Evolutionary conservation across 2,888 invertebrate species (phyloP).

Genomic region (Trilocha varians): DNA sequence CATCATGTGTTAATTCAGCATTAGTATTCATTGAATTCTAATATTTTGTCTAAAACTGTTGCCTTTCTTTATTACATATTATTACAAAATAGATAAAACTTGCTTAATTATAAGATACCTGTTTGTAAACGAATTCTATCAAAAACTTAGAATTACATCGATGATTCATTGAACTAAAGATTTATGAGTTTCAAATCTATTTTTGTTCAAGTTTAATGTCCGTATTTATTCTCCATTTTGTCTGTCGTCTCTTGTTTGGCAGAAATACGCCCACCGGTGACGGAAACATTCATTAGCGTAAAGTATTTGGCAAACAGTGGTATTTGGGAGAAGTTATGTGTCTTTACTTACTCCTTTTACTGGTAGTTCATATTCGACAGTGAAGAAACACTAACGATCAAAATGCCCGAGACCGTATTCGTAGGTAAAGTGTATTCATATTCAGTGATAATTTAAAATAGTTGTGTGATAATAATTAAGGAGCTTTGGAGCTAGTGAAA

Average conservation of each 20-base stretch:
- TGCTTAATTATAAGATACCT: neutral
- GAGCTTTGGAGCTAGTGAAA: no score
- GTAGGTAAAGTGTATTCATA: conserved; percentile 59
- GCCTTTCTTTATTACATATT: no score
- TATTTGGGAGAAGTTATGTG: conserved; percentile 36
- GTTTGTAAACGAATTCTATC: neutral
- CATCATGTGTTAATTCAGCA: neutral
- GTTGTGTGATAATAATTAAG: no score
- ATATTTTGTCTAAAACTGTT: neutral
- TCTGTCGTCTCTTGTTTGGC: conserved; percentile 19
- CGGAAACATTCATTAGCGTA: conserved; percentile 43
- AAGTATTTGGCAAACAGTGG: conserved; percentile 57
- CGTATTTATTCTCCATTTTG: conserved; percentile 27
- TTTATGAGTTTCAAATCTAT: conserved; percentile 16
- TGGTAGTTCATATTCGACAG: conserved; percentile 46
- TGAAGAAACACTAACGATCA: conserved; percentile 42
- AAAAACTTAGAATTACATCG: neutral
- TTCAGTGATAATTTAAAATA: no score
- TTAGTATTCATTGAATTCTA: neutral
- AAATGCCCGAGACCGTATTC: conserved; percentile 53
- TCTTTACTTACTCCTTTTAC: conserved; percentile 36
- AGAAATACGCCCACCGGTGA: conserved; percentile 34
- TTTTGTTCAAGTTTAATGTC: conserved; percentile 38
- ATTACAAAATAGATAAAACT: no score
- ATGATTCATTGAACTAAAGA: conserved; percentile 3